Evolutionary conservation across 2,113 vertebrate species (phyloP).

Genomic region (Elephantulus edwardii): DNA sequence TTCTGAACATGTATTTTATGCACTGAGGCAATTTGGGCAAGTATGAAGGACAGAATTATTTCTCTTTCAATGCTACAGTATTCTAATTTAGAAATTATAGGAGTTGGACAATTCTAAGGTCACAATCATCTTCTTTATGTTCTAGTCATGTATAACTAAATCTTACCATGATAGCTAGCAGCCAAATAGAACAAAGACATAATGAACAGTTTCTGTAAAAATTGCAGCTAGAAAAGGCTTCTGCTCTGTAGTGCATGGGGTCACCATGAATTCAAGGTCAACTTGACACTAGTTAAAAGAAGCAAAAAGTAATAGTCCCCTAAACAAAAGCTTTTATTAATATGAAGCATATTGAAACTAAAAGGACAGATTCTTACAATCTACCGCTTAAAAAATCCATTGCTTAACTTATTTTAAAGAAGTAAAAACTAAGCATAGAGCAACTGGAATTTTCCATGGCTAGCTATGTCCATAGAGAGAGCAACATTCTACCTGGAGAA

Average conservation of each 20-base stretch:
- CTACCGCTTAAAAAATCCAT: neutral
- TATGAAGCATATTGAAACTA: neutral
- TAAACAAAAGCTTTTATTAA: neutral
- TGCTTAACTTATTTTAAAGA: conserved; percentile 29
- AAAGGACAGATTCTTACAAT: conserved; percentile 17
- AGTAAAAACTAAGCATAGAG: neutral
- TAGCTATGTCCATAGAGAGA: conserved; percentile 23
- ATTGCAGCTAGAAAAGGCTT: neutral
- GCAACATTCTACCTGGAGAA: conserved; percentile 3
- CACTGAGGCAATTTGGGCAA: neutral
- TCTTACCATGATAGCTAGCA: neutral
- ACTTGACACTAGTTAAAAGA: neutral
- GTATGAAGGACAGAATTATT: neutral
- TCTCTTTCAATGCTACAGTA: neutral
- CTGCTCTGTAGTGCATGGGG: neutral
- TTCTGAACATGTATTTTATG: neutral
- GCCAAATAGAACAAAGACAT: neutral
- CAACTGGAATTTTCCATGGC: conserved; percentile 16
- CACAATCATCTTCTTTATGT: neutral
- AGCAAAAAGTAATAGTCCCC: neutral
- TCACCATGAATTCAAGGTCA: neutral
- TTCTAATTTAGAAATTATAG: conserved; percentile 25
- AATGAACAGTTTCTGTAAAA: neutral
- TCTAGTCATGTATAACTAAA: neutral
- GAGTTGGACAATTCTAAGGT: neutral